Evolutionary conservation across 92 coral and sea anemone genomes (phyloP).

Genomic region (Pocillopora grandis): DNA sequence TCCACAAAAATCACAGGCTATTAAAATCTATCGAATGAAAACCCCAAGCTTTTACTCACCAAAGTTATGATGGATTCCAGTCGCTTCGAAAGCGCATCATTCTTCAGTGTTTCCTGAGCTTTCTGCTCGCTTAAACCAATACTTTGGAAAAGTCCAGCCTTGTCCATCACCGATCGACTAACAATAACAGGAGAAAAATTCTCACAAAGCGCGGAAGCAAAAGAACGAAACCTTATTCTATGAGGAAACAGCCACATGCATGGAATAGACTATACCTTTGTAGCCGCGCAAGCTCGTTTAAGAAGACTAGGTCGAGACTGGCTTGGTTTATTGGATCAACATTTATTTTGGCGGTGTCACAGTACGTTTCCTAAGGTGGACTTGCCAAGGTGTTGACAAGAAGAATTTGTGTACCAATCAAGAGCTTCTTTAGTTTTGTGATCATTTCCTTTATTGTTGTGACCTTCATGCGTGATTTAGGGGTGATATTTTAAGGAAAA

Average conservation of each 20-base stretch:
- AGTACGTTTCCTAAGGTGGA: no score
- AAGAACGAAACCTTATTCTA: background rate
- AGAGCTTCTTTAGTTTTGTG: no score
- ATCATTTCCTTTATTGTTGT: no score
- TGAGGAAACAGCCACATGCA: constrained; percentile 39
- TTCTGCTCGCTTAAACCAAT: constrained; percentile 94
- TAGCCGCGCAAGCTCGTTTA: background rate
- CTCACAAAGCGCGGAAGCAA: background rate
- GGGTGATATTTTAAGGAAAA: no score
- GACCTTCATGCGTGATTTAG: no score
- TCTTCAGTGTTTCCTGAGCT: constrained; percentile 86
- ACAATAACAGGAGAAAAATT: constrained; percentile 9
- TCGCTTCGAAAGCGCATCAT: constrained; percentile 79
- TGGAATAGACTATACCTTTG: background rate
- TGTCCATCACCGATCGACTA: constrained; percentile 37
- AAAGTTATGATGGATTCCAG: constrained; percentile 69
- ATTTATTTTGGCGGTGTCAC: no score
- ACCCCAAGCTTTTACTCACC: constrained; percentile 38
- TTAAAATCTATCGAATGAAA: background rate
- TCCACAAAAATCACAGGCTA: background rate
- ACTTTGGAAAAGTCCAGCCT: constrained; percentile 74
- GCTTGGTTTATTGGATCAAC: no score
- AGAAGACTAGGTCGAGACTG: constrained; percentile 16
- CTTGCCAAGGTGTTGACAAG: no score
- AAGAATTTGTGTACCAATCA: no score